These are phyloP conservation scores for Chaetoderma sp. DNA, from an alignment of 2,888 invertebrate species.

Conservation along the genomic window DNA sequence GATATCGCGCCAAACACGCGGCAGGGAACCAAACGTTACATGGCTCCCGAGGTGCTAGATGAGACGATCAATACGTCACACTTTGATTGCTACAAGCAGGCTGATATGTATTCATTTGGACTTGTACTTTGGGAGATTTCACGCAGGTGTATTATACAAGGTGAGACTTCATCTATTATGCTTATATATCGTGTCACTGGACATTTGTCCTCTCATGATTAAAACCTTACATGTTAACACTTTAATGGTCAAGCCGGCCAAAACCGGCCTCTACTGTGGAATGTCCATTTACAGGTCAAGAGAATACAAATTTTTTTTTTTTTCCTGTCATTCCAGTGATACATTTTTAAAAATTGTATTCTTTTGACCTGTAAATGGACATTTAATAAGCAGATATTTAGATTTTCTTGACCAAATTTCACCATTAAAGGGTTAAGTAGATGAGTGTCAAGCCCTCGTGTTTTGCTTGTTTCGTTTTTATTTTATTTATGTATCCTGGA, in stretches of 20 bases:
- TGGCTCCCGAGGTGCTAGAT: conserved; percentile 92
- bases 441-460: background rate
- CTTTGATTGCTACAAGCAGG: conserved; percentile 71
- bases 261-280: too few species aligned
- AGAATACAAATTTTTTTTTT: too few species aligned
- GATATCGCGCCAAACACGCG: conserved; percentile 82
- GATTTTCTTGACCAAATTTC: too few species aligned
- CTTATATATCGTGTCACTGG: too few species aligned
- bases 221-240: background rate
- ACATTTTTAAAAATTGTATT: too few species aligned
- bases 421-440: background rate
- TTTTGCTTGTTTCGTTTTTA: background rate
- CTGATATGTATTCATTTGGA: conserved; percentile 73
- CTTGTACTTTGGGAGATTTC: conserved; percentile 72
- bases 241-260: too few species aligned
- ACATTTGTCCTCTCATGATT: background rate
- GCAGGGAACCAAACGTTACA: conserved; percentile 88
- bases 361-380: too few species aligned
- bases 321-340: too few species aligned
- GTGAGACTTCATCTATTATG: conserved; percentile 45
- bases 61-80: conserved; percentile 79
- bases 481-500: background rate
- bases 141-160: conserved; percentile 57
- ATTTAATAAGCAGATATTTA: too few species aligned
- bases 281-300: too few species aligned